Conservation (phyloP, 2,888 invertebrate genomes). For the Tricholauxania praeusta region DNA sequence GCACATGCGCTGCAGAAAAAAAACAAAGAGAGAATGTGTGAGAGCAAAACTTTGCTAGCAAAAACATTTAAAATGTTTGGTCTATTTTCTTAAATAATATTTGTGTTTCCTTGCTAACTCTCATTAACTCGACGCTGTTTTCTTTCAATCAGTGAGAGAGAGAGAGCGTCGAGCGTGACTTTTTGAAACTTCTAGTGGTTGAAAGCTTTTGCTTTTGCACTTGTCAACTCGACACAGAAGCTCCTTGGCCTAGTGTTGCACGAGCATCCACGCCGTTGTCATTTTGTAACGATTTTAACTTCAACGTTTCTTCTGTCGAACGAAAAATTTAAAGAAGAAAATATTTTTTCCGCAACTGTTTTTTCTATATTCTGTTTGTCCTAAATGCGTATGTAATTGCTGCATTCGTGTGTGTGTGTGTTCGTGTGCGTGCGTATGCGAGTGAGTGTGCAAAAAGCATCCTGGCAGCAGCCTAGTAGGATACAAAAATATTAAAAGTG, state of each 20-base stretch:
- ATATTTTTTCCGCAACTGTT: neutral
- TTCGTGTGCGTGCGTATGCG: neutral
- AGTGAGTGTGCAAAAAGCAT: slow-evolving; percentile 7
- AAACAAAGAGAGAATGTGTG: neutral
- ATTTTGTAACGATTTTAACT: slow-evolving; percentile 34
- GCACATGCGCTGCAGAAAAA: no score
- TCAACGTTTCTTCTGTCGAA: slow-evolving; percentile 12
- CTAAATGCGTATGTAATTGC: neutral
- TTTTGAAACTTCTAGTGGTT: neutral
- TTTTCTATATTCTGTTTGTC: no score
- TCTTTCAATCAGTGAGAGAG: no score
- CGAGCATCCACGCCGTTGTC: slow-evolving; percentile 64
- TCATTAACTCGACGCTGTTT: no score
- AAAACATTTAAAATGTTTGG: no score
- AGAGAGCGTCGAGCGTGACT: no score
- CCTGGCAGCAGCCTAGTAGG: neutral
- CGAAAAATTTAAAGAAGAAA: neutral
- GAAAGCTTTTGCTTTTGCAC: slow-evolving; percentile 42
- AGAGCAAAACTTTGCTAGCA: neutral
- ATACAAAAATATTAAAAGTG: neutral
- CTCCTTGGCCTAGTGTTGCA: slow-evolving; percentile 60
- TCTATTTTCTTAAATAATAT: no score
- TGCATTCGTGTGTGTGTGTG: neutral
- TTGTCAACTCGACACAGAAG: slow-evolving; percentile 52
- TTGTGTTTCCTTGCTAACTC: no score